Evolutionary conservation across 2,113 vertebrate genomes (phyloP), one percentile per base, ranked within the genome.

Genomic region (Phrynocephalus versicolor): DNA sequence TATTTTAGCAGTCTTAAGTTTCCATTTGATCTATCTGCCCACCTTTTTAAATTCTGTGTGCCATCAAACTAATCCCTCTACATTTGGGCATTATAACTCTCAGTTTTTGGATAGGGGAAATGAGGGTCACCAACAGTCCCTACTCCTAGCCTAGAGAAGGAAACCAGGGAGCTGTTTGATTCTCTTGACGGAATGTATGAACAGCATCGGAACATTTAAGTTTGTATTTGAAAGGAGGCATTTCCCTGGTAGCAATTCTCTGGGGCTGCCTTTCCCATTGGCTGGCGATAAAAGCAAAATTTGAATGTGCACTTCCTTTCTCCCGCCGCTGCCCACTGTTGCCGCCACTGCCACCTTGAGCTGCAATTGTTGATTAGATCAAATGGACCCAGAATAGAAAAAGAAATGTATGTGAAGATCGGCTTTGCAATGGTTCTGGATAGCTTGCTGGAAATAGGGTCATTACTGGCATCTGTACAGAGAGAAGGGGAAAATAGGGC

Each of bases 401-500:
- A 19, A n/a, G n/a, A 58, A 23, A 70, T 45, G 21, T 71, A 51
- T 77, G 73, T 23, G 21, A 82, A 62, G 51, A 75, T 67, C 39
- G 64, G 58, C 41, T 79, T 79, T 57, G 64, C 64, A 73, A 45
- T 39, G 33, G 83, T 72, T 78, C 37, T 4, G 58, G 65, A 73
- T 75, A 67, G 71, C 16, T 12, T 55, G 75, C 86, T 33, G 64
- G 41, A 87, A 77, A 77, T 70, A 45, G 30, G 80, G 64, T 69
- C 72, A 70, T 23, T 8, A 39, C 86, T 79, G 6, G 19, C 19
- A 73, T 73, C 81, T 83, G 75, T n/a, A 39, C 81, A 65, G 67
- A 35, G 39, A 79, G 57, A 67, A n/a, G n/a, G 83, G 39, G 58
- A 35, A 81, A 82, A 83, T 57, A n/a, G 35, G 81, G 60, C 73